These are phyloP conservation scores for Balaenoptera acutorostrata DNA, from an alignment of 2,113 vertebrate species.

Conservation along the genomic window DNA sequence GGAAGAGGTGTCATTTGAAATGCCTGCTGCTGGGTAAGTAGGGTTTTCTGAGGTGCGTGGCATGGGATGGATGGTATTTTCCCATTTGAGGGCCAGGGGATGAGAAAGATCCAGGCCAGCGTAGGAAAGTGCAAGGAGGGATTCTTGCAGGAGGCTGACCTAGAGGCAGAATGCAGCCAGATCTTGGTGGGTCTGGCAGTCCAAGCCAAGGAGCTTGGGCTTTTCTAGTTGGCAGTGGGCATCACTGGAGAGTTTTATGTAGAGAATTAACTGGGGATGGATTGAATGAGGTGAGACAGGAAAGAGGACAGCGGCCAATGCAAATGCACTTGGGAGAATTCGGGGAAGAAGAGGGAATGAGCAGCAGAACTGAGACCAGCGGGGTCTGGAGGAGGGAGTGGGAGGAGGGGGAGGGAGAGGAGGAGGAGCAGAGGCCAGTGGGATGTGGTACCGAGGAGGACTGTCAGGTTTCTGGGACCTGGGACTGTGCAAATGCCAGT, in stretches of 20 bases:
- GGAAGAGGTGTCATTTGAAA: background rate
- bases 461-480: background rate
- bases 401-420: no score
- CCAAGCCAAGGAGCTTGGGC: background rate
- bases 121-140: background rate
- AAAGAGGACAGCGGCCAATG: background rate
- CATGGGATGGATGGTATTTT: background rate
- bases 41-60: background rate
- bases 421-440: background rate
- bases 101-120: background rate
- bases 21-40: background rate
- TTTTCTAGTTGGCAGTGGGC: background rate
- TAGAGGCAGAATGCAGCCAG: background rate
- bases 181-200: background rate
- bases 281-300: background rate
- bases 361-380: rapidly evolving
- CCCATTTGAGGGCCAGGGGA: background rate
- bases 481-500: background rate
- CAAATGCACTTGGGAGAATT: background rate
- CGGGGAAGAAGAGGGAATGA: background rate
- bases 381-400: background rate
- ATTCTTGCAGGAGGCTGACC: background rate
- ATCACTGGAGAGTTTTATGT: background rate
- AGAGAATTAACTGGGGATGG: background rate
- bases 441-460: background rate